Base-by-base conservation (phyloP, 2,797 vertebrate species). In the Myripristis jacobus region DNA sequence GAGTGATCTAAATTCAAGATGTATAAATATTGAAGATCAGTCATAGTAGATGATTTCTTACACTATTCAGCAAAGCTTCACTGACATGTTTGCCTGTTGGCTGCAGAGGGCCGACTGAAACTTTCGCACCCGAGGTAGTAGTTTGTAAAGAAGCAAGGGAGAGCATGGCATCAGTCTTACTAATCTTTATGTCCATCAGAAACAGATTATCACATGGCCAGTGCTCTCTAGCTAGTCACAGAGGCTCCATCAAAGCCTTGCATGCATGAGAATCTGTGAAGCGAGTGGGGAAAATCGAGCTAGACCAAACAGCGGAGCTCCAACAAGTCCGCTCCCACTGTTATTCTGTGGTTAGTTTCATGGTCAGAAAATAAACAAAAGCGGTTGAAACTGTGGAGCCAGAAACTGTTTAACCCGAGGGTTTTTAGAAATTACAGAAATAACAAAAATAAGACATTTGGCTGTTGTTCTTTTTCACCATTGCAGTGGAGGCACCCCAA, bases 331-430 rank as follows among this genome's bases (percentile, higher is more conserved):
- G 82, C 86, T 89, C 89, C 87, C 86, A 88, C 87, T 93, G 90
- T 91, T 92, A 91, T 92, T 92, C 88, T 93, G 93, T 88, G 93
- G 93, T 94, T 90, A 87, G 92, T 93, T 94, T 94, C 91, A 94
- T 94, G 92, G 91, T 94, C 88, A 94, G 89, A 93, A 94, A 93
- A 94, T 92, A 95, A 94, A 93, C 93, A 94, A 92, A 90, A 85
- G 91, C 18, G 88, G 91, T 92, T 92, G 83, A 81, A 88, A 88
- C 88, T 70, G 86, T 89, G 89, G 92, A 93, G 91, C 91, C 92
- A 91, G 90, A 89, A 93, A 93, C 80, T 83, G 91, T 91, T 93
- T 92, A 91, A 93, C 91, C 92, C 85, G 84, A 66, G 88, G 90
- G 82, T 85, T 92, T 92, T 91, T 82, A 85, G 82, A 92, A 93